phyloP scores from a whole-genome alignment of 53 echinoderm and acorn worm genomes.

The Echinometra lucunter region DNA sequence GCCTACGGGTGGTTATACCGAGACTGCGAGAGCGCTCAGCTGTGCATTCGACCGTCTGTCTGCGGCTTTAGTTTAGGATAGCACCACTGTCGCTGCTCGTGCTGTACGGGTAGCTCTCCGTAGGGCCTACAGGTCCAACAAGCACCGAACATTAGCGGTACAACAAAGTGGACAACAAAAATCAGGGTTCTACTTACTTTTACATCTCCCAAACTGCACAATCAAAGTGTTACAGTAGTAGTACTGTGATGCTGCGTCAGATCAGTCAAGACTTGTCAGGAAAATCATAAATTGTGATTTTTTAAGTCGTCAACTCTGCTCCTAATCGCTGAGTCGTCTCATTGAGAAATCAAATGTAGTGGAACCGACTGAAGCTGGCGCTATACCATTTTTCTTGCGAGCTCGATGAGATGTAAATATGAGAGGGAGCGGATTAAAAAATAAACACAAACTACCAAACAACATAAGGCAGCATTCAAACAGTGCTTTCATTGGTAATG shows the following conservation, averaged over 20 bases:
- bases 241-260: background rate
- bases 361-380: background rate
- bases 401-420: too few species aligned
- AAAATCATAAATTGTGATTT: background rate
- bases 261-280: background rate
- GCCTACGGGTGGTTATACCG: too few species aligned
- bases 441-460: too few species aligned
- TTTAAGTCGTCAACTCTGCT: background rate
- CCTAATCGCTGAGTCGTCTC: too few species aligned
- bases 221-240: background rate
- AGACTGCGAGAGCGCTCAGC: too few species aligned
- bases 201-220: background rate
- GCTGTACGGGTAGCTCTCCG: conserved; percentile 1
- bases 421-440: too few species aligned
- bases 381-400: background rate
- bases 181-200: background rate
- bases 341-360: background rate
- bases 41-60: background rate
- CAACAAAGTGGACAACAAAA: background rate
- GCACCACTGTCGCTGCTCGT: background rate
- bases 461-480: too few species aligned
- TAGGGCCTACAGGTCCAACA: conserved; percentile 12
- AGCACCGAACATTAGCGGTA: background rate
- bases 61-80: background rate
- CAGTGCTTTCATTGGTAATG: too few species aligned